Base-by-base conservation (phyloP, 1,140 invertebrate genomes). In the Listronotus bonariensis region DNA sequence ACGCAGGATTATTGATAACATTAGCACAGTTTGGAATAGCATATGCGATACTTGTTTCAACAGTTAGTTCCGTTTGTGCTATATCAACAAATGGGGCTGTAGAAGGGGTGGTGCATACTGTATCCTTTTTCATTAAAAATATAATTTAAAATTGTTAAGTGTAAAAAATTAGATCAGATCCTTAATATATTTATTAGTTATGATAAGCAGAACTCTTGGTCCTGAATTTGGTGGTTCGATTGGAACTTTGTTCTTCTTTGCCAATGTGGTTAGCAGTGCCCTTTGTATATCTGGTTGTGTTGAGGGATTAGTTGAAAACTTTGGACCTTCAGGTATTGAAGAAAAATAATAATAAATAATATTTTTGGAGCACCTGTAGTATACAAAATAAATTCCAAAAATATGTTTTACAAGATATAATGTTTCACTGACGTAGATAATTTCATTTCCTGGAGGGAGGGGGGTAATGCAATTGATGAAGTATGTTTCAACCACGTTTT, bases 81-180 rank as follows among this genome's bases (percentile, higher is more conserved):
- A 97, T 99, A 76, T 98, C 95, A 7, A 99, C 97, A 10, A 99
- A 99, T 84, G 97, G 97, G 38, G 97, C 97, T 53, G 90, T 99
- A 1, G 95, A 99, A 84, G 97, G 97, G 97, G 97, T 11, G 97
- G 97, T 45, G 96, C 96, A 56, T 99, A 99, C 78, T 99, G 96
- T 99, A 95, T 93, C 89, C 88, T 92, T 90, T 83, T 18, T 43
- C 10, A 4, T 36, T 36, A 5, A 36, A 34, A 34, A 34, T 34
- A 34, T 34, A 9, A n/a, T n/a, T n/a, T n/a, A 6, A 34, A 34
- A 34, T 34, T 34, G 32, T 5, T 34, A 34, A 34, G 9, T 34
- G 32, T 6, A n/a, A n/a, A n/a, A n/a, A n/a, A n/a, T n/a, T n/a
- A n/a, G n/a, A n/a, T n/a, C n/a, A n/a, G n/a, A n/a, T 71, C 61